phyloP scores from a whole-genome alignment of 2,113 vertebrate genomes.

The Hyaena hyaena region DNA sequence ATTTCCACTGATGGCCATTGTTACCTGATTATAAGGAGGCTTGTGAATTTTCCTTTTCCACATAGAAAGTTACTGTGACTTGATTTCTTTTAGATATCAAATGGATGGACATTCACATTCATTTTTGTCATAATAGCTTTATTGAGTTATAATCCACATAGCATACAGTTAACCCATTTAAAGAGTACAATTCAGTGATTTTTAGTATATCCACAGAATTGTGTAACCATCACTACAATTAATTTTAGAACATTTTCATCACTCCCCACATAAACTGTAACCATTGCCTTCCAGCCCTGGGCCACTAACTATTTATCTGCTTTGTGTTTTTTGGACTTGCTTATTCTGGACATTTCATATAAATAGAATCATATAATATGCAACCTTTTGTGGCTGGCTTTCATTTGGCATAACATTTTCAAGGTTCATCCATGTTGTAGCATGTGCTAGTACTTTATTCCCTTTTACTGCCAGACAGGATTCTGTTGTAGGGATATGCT shows the following conservation, averaged over 20 bases:
- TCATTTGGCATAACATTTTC: not conserved
- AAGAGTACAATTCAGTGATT: not conserved
- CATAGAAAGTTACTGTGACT: not conserved
- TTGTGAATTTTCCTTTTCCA: not conserved
- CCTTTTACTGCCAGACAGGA: not conserved
- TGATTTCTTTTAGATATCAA: not conserved
- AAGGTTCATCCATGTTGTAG: not conserved
- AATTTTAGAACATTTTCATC: not conserved
- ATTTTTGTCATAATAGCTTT: not conserved
- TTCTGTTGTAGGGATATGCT: not conserved
- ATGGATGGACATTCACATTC: not conserved
- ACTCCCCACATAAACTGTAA: not conserved
- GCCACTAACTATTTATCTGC: not conserved
- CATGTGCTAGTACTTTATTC: not conserved
- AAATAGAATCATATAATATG: not conserved
- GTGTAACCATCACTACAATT: not conserved
- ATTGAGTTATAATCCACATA: not conserved
- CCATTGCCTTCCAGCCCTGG: no score
- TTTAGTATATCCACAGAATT: not conserved
- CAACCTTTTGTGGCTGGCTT: not conserved
- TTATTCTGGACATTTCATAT: not conserved
- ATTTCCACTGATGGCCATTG: not conserved
- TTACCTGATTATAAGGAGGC: not conserved
- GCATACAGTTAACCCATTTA: not conserved
- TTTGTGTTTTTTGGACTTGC: not conserved